phyloP scores from a whole-genome alignment of 2,113 vertebrate genomes.

The Hippocampus abdominalis region DNA sequence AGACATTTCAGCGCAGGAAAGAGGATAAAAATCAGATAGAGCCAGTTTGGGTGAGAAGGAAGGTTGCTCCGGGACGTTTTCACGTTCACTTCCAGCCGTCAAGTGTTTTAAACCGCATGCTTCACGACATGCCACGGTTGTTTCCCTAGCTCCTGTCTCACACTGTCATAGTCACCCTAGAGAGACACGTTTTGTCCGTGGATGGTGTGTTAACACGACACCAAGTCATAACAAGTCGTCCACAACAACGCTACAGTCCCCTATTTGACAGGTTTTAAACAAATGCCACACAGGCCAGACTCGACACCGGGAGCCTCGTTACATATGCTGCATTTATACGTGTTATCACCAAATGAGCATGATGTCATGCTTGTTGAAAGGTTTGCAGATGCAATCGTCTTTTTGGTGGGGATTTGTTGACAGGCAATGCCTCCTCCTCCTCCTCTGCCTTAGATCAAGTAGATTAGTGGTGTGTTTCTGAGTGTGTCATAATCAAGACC shows the following conservation, averaged over 20 bases:
- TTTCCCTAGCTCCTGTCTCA: not conserved
- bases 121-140: no score
- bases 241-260: not conserved
- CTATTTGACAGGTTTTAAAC: slow-evolving; percentile 12
- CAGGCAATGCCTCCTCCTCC: not conserved
- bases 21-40: no score
- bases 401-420: slow-evolving; percentile 30
- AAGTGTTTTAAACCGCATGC: no score
- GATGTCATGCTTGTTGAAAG: slow-evolving; percentile 39
- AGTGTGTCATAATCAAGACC: slow-evolving; percentile 13
- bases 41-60: no score
- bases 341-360: slow-evolving; percentile 24
- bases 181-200: not conserved
- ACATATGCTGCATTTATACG: not conserved
- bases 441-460: slow-evolving; percentile 31
- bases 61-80: no score
- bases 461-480: slow-evolving; percentile 27
- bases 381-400: slow-evolving; percentile 47
- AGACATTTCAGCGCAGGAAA: no score
- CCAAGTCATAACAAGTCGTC: not conserved
- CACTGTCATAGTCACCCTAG: not conserved
- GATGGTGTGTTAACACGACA: not conserved
- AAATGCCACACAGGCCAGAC: slow-evolving; percentile 10
- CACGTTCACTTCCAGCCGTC: no score
- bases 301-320: not conserved